Conservation (phyloP, 2,888 invertebrate genomes). For the Lacanobia oleracea region DNA sequence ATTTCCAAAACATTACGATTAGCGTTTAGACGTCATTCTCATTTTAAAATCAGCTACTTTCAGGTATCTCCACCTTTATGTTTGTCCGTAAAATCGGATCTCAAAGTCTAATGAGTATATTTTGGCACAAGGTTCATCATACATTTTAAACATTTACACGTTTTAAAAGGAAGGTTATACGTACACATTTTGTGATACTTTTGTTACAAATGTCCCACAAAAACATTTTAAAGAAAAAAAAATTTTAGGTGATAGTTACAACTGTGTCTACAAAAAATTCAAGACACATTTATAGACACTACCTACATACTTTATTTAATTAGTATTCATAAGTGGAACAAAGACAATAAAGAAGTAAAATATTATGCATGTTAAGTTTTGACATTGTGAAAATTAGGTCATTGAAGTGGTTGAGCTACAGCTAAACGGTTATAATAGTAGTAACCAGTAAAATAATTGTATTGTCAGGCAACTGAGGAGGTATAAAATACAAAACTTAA, state of each 20-base stretch:
- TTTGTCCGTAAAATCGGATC: too few relatives aligned
- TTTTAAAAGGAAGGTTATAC: conserved; percentile 1
- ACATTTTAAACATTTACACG: not conserved
- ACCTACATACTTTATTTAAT: not conserved
- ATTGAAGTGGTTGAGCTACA: not conserved
- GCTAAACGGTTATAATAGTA: too few relatives aligned
- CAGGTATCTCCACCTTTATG: too few relatives aligned
- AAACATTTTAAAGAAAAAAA: not conserved
- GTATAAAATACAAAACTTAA: too few relatives aligned
- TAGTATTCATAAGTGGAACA: conserved; percentile 14
- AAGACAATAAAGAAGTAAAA: not conserved
- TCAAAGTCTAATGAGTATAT: too few relatives aligned
- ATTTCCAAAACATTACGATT: too few relatives aligned
- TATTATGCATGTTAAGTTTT: not conserved
- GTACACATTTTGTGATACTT: not conserved
- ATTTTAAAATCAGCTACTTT: too few relatives aligned
- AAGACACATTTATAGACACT: not conserved
- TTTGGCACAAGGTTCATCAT: not conserved
- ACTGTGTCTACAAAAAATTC: conserved; percentile 27
- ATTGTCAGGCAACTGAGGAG: too few relatives aligned
- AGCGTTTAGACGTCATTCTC: too few relatives aligned
- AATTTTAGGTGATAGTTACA: not conserved
- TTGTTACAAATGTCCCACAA: conserved; percentile 2
- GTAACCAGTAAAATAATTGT: too few relatives aligned
- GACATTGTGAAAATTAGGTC: conserved; percentile 1